phyloP scores from a whole-genome alignment of 2,888 invertebrate genomes.

The Caenorhabditis sulstoni region DNA sequence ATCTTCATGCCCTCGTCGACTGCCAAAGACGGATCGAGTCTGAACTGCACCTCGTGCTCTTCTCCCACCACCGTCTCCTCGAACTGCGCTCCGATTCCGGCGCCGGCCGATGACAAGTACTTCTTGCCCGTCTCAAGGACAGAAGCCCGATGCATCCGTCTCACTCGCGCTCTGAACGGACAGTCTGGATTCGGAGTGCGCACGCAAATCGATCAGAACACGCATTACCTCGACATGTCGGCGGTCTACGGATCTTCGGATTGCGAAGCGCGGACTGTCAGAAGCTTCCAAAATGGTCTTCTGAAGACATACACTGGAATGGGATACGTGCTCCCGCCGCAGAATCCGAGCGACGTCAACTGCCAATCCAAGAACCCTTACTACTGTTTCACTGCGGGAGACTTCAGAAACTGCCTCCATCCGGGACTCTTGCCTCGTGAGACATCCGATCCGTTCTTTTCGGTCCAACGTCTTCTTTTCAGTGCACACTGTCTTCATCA shows the following conservation, averaged over 20 bases:
- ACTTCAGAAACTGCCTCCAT: slow-evolving; percentile 73
- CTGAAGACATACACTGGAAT: slow-evolving; percentile 50
- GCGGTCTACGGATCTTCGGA: slow-evolving; percentile 92
- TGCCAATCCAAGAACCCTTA: slow-evolving; percentile 67
- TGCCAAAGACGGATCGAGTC: slow-evolving; percentile 63
- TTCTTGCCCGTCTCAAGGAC: slow-evolving; percentile 43
- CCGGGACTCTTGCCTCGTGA: slow-evolving; percentile 67
- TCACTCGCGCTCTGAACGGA: slow-evolving; percentile 93
- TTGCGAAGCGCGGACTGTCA: slow-evolving; percentile 87
- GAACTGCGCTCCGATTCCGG: slow-evolving; percentile 93
- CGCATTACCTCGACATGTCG: slow-evolving; percentile 87
- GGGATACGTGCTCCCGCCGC: slow-evolving; percentile 66
- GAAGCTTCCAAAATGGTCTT: slow-evolving; percentile 84
- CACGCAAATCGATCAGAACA: slow-evolving; percentile 84
- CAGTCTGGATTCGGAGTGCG: slow-evolving; percentile 86
- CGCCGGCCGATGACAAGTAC: slow-evolving; percentile 81
- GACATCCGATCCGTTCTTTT: background rate
- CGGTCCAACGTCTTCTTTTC: slow-evolving; percentile 4
- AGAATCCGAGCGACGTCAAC: slow-evolving; percentile 58
- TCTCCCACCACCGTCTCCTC: slow-evolving; percentile 89
- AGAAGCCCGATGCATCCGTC: slow-evolving; percentile 87
- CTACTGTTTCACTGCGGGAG: slow-evolving; percentile 69
- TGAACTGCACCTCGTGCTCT: slow-evolving; percentile 85
- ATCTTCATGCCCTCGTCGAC: slow-evolving; percentile 89
- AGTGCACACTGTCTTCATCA: slow-evolving; percentile 71